phyloP scores from a whole-genome alignment of 2,797 vertebrate species.

The Chelmon rostratus region DNA sequence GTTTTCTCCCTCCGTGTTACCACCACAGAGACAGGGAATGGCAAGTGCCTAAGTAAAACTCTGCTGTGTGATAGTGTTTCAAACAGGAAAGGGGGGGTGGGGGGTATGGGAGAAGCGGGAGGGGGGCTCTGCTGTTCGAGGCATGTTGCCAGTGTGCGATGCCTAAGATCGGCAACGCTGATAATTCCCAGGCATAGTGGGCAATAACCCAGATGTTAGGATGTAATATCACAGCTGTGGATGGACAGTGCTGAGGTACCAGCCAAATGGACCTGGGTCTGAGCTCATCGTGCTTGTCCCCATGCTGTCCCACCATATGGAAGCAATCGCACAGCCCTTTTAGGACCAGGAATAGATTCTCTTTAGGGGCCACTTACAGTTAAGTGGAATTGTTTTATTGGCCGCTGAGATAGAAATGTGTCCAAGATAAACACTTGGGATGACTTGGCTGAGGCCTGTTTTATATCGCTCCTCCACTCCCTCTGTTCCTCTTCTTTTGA shows the following conservation, averaged over 20 bases:
- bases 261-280: constrained; percentile 94
- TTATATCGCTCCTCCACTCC: constrained; percentile 84
- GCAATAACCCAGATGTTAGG: constrained; percentile 99
- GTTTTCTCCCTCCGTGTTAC: constrained; percentile 80
- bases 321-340: constrained; percentile 96
- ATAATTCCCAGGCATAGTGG: constrained; percentile 98
- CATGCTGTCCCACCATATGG: constrained; percentile 99
- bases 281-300: constrained; percentile 91
- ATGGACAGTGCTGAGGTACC: constrained; percentile 90
- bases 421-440: constrained; percentile 99
- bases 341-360: constrained; percentile 96
- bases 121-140: constrained; percentile 73
- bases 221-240: constrained; percentile 97
- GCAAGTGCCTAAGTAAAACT: constrained; percentile 81
- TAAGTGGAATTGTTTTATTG: constrained; percentile 99
- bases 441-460: constrained; percentile 87
- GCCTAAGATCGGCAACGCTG: constrained; percentile 94
- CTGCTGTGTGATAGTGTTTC: constrained; percentile 86
- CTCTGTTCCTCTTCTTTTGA: constrained; percentile 87
- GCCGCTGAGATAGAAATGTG: constrained; percentile 97
- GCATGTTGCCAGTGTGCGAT: constrained; percentile 92
- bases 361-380: constrained; percentile 97
- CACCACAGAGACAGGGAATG: constrained; percentile 80
- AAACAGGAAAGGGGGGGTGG: constrained; percentile 73
- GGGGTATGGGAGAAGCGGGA: constrained; percentile 62